A percentile compares a stretch with the other conserved stretches of the same genome.
Evolutionary conservation across 2,113 vertebrate species (phyloP).

Genomic region (Oreochromis aureus): DNA sequence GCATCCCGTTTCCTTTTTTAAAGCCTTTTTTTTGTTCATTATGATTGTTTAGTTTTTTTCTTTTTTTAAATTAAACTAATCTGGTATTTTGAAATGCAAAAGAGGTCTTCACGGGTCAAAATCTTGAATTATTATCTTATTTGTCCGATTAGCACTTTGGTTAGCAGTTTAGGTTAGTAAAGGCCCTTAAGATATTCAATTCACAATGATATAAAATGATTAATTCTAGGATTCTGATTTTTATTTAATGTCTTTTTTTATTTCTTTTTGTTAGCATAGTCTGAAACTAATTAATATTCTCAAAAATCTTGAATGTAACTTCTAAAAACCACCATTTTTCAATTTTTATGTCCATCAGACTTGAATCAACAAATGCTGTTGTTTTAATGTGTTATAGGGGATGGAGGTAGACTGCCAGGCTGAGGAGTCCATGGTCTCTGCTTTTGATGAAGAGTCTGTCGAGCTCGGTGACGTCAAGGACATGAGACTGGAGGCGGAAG

Average conservation of each 20-base stretch:
- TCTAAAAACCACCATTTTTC: neutral
- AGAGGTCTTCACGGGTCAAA: neutral
- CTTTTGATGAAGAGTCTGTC: conserved; percentile 77
- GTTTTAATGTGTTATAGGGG: conserved; percentile 48
- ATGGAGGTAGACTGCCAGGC: conserved; percentile 87
- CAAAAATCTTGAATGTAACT: neutral
- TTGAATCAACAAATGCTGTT: neutral
- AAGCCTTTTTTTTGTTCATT: neutral
- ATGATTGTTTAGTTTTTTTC: neutral
- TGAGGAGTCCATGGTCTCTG: conserved; percentile 74
- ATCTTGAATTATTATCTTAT: neutral
- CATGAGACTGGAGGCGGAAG: conserved; percentile 93
- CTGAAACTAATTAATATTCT: neutral
- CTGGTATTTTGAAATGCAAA: neutral
- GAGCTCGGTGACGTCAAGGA: conserved; percentile 86
- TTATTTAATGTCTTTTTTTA: neutral
- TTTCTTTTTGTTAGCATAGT: neutral
- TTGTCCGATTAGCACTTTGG: neutral
- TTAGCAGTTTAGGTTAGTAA: neutral
- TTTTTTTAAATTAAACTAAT: neutral
- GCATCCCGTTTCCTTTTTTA: neutral
- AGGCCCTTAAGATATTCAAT: neutral
- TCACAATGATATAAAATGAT: neutral
- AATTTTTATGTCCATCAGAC: neutral
- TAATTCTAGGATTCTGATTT: neutral